Evolutionary conservation across 2,797 vertebrate species (phyloP), one percentile per base, ranked within the genome.

Genomic region (Pipistrellus kuhlii): DNA sequence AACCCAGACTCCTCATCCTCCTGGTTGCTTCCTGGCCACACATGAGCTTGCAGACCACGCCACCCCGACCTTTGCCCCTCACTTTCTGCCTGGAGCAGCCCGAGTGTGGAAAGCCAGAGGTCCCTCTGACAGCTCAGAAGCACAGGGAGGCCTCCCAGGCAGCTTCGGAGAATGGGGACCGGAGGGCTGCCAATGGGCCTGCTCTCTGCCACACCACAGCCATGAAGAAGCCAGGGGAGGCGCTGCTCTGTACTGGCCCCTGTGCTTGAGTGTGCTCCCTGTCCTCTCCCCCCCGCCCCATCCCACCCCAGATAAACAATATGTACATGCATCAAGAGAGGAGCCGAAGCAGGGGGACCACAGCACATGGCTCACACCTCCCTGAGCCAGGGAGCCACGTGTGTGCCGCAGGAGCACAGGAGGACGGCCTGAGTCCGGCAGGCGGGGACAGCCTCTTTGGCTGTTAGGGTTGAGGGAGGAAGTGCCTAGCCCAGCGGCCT

Each of bases 1-100:
- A 25, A 5, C 48, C 23, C 10, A 8, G 2, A 38, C 46, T 85
- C 73, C 68, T 82, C 75, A 84, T 53, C 68, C n/a, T 53, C 68
- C n/a, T 92, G n/a, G 20, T 73, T 77, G 23, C 76, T 75, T 87
- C 72, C 71, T 62, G 82, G 76, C 76, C 88, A 93, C 35, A 62
- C 62, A 27, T 0, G 17, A 71, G 41, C 85, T 53, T 23, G 71
- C 53, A 86, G 35, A 76, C 35, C 38, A 68, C 27, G 59, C 53
- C 10, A 13, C n/a, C 66, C 69, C 41, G n/a, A 76, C 76, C 48
- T 80, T 41, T 64, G 23, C n/a, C 48, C 64, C 46, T 78, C 48
- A 83, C 35, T n/a, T 81, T 86, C 41, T 84, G 41, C 48, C 90
- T 64, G 75, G 41, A 84, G 89, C 30, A 35, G 64, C 71, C 59